Base-by-base conservation (phyloP, 92 coral and sea anemone species). In the Montipora capitata region DNA sequence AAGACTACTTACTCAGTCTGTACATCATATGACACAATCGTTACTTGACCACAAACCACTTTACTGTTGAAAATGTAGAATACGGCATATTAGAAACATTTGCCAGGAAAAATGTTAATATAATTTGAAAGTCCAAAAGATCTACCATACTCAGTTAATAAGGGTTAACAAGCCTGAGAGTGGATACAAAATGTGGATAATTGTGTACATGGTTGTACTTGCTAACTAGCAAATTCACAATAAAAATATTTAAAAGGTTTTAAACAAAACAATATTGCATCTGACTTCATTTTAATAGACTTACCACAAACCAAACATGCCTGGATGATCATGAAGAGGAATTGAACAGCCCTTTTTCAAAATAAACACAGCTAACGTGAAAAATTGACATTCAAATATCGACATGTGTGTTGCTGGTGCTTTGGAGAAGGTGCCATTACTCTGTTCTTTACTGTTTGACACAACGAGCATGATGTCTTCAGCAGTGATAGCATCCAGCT, bases 281-380 rank as follows among this genome's bases (percentile, higher is more conserved):
- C 51, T 45, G 9, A 8, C 51, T 45, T 5, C 9, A 45, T 45
- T 45, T 45, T 54, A 3, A 5, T 9, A 10, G 13, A 63, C 98
- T 94, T 88, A 97, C 99, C 96, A 92, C 18, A 97, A 85, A 42
- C 99, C 99, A 90, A 79, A 86, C 99, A 97, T 97, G 56, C 95
- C 94, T 16, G 99, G 98, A 77, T 97, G 99, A 75, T 96, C 98
- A 70, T 97, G 99, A n/a, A 97, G 95, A 44, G 99, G 99, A 13
- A 97, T 88, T 45, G 88, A 87, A 77, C 93, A 77, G 7, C 97
- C 99, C 59, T 86, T 92, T 38, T 91, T 94, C 7, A 97, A 85
- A 35, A 97, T 95, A 71, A 97, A 97, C 20, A 97, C 95, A n/a
- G 96, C 98, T 85, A 97, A 89, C 27, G 99, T 84, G 82, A 97